These are phyloP conservation scores for Amorpha juglandis DNA, from an alignment of 2,888 invertebrate species.

Conservation along the genomic window DNA sequence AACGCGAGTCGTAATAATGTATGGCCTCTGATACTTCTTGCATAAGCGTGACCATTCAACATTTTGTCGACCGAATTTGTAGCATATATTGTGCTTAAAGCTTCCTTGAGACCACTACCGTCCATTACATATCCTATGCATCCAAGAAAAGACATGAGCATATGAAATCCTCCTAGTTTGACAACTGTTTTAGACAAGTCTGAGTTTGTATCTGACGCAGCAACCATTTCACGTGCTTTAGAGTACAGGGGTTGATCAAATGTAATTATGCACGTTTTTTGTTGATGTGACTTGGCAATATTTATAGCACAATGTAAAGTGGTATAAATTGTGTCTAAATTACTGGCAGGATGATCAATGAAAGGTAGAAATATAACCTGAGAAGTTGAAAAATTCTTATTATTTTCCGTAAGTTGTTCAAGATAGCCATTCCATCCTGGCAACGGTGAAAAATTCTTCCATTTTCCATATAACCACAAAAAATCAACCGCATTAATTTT, in stretches of 20 bases:
- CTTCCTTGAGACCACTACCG: slow-evolving; percentile 33
- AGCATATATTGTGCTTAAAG: slow-evolving; percentile 45
- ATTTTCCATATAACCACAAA: slow-evolving; percentile 44
- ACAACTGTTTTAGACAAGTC: slow-evolving; percentile 36
- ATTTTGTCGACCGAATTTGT: slow-evolving; percentile 41
- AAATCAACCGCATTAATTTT: too few relatives aligned
- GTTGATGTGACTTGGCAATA: slow-evolving; percentile 31
- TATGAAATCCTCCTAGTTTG: slow-evolving; percentile 49
- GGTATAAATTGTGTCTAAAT: slow-evolving; percentile 39
- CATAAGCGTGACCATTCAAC: too few relatives aligned
- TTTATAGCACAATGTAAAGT: slow-evolving; percentile 41
- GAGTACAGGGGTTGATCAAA: slow-evolving; percentile 53
- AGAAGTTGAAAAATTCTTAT: slow-evolving; percentile 35
- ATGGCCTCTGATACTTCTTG: too few relatives aligned
- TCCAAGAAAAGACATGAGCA: slow-evolving; percentile 44
- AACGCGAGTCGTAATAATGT: too few relatives aligned
- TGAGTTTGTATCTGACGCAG: slow-evolving; percentile 33
- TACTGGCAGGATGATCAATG: slow-evolving; percentile 40
- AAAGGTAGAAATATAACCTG: slow-evolving; percentile 36
- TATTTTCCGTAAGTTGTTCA: slow-evolving; percentile 41
- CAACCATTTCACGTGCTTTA: slow-evolving; percentile 52
- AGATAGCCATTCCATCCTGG: slow-evolving; percentile 48
- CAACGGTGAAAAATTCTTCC: slow-evolving; percentile 35
- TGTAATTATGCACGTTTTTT: slow-evolving; percentile 43
- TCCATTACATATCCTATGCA: slow-evolving; percentile 16